Conservation (phyloP, 2,797 vertebrate genomes). For the Telmatherina bonti region DNA sequence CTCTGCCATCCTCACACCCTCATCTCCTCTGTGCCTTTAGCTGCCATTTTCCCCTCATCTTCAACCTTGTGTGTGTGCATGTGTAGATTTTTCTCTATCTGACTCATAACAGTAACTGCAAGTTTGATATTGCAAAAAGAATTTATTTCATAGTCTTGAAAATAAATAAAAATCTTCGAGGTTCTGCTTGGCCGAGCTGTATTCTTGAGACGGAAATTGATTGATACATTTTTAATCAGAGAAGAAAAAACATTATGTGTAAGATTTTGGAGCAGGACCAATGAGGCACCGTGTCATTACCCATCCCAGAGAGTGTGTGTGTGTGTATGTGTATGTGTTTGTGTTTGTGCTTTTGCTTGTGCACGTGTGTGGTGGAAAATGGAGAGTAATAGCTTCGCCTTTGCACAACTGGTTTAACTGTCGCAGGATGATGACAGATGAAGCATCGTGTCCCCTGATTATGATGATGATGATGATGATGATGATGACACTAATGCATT, state of each 20-base stretch:
- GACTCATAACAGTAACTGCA: slow-evolving; percentile 49
- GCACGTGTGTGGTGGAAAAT: slow-evolving; percentile 55
- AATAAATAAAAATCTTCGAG: slow-evolving; percentile 22
- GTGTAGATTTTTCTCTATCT: slow-evolving; percentile 36
- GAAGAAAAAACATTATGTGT: slow-evolving; percentile 67
- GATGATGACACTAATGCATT: slow-evolving; percentile 75
- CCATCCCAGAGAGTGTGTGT: slow-evolving; percentile 17
- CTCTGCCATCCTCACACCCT: slow-evolving; percentile 35
- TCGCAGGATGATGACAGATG: slow-evolving; percentile 76
- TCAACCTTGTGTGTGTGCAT: slow-evolving; percentile 25
- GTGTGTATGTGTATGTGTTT: slow-evolving; percentile 12
- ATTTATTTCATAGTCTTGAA: slow-evolving; percentile 54
- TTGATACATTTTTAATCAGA: slow-evolving; percentile 76
- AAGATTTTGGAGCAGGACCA: slow-evolving; percentile 50
- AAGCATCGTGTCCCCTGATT: slow-evolving; percentile 59
- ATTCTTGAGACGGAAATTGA: slow-evolving; percentile 67
- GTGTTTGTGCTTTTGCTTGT: too few relatives aligned
- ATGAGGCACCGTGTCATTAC: slow-evolving; percentile 52
- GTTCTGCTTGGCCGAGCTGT: slow-evolving; percentile 38
- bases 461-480: slow-evolving; percentile 73
- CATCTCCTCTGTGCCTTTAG: slow-evolving; percentile 24
- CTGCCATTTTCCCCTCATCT: slow-evolving; percentile 42
- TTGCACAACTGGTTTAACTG: slow-evolving; percentile 64
- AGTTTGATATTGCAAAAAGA: slow-evolving; percentile 33
- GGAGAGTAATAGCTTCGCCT: slow-evolving; percentile 68